Conservation (phyloP, 1,140 invertebrate genomes). For the Brachionus calyciflorus region DNA sequence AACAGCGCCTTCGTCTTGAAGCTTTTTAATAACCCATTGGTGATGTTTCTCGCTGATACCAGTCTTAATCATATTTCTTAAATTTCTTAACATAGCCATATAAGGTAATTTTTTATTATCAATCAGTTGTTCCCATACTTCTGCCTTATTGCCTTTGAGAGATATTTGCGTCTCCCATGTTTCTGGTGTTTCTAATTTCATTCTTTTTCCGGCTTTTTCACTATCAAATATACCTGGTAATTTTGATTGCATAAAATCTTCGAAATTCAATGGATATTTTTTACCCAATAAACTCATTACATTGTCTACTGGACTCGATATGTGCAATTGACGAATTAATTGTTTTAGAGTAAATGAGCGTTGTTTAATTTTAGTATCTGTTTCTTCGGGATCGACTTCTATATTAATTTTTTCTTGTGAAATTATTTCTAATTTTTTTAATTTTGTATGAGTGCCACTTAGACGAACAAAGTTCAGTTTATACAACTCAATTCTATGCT, state of each 20-base stretch:
- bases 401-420: neutral
- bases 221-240: slow-evolving; percentile 61
- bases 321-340: slow-evolving; percentile 61
- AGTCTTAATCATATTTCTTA: slow-evolving; percentile 61
- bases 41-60: slow-evolving; percentile 60
- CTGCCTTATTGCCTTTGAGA: slow-evolving; percentile 61
- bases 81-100: slow-evolving; percentile 63
- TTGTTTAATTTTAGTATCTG: neutral
- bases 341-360: slow-evolving; percentile 59
- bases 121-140: slow-evolving; percentile 59
- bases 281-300: slow-evolving; percentile 62
- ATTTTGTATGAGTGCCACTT: neutral
- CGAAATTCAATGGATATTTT: slow-evolving; percentile 59
- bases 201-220: slow-evolving; percentile 60
- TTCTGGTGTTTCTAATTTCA: slow-evolving; percentile 62
- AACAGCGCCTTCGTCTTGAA: slow-evolving; percentile 61
- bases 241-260: slow-evolving; percentile 58
- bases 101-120: slow-evolving; percentile 62
- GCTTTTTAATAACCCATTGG: slow-evolving; percentile 53
- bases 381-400: neutral
- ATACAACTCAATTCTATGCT: neutral
- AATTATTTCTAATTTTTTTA: slow-evolving; percentile 6
- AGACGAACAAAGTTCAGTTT: neutral
- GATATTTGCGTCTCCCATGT: slow-evolving; percentile 64
- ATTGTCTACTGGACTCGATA: slow-evolving; percentile 59